Percentiles rank a stretch among this genome's conserved stretches.
phyloP scores from a whole-genome alignment of 2,888 invertebrate genomes.

The Zonitis immaculata region DNA sequence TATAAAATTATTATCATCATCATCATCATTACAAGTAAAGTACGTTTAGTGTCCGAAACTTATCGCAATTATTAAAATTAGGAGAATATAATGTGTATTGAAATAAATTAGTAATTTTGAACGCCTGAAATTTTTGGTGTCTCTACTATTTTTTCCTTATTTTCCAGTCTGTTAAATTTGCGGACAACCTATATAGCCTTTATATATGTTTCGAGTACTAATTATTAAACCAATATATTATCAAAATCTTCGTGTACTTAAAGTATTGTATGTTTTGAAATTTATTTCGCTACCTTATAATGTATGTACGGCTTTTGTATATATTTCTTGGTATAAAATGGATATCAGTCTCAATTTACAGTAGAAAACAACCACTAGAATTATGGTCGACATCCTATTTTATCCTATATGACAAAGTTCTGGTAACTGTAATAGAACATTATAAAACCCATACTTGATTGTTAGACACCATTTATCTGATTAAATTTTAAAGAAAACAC shows the following conservation, averaged over 20 bases:
- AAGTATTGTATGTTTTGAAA: constrained; percentile 10
- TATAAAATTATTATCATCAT: constrained; percentile 7
- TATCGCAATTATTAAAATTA: no score
- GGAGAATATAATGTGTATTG: no score
- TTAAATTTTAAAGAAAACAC: constrained; percentile 12
- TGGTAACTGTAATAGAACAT: constrained; percentile 6
- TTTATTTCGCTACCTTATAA: constrained; percentile 15
- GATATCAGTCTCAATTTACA: constrained; percentile 20
- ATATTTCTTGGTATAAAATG: constrained; percentile 16
- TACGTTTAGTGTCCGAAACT: no score
- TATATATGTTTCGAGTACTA: constrained; percentile 13
- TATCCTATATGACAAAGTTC: constrained; percentile 18
- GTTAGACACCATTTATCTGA: constrained; percentile 11
- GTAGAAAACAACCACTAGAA: constrained; percentile 14
- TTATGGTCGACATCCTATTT: constrained; percentile 9
- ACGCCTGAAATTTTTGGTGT: no score
- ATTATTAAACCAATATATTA: constrained; percentile 19
- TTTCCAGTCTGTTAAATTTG: no score
- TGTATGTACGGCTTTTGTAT: constrained; percentile 5
- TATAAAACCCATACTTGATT: constrained; percentile 6
- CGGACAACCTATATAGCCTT: constrained; percentile 6
- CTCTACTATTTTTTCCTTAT: no score
- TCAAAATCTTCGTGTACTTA: constrained; percentile 19
- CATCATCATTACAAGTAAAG: no score
- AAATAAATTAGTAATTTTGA: no score